Conservation (phyloP, 2,888 invertebrate genomes). For the Phyto melanocephala region DNA sequence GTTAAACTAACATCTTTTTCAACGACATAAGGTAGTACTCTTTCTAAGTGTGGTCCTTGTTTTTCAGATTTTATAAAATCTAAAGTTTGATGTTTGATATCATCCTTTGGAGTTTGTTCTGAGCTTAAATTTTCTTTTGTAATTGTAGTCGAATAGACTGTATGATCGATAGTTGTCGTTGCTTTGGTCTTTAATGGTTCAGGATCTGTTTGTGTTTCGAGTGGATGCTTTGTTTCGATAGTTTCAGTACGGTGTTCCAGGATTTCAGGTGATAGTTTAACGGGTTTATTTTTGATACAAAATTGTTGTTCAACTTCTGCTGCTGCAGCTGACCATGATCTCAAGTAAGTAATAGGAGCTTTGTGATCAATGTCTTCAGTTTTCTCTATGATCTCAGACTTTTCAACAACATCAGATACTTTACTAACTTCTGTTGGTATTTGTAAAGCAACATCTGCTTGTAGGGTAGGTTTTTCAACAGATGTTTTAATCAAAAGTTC, state of each 20-base stretch:
- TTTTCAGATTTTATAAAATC: slow-evolving; percentile 9
- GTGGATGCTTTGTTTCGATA: neutral
- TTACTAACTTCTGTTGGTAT: neutral
- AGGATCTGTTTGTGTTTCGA: neutral
- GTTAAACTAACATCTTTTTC: neutral
- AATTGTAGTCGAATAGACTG: slow-evolving; percentile 46
- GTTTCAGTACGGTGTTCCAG: neutral
- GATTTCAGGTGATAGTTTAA: neutral
- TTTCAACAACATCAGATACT: neutral
- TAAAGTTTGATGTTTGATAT: neutral
- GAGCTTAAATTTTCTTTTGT: slow-evolving; percentile 13
- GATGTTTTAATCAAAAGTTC: no score
- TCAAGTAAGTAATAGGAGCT: slow-evolving; percentile 44
- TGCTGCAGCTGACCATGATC: slow-evolving; percentile 56
- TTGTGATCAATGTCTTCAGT: neutral
- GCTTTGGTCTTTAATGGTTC: neutral
- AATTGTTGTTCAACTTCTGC: slow-evolving; percentile 53
- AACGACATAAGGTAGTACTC: no score
- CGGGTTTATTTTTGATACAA: neutral
- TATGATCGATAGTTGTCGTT: neutral
- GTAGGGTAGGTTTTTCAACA: neutral
- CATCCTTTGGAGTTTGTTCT: neutral
- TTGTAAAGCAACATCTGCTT: neutral
- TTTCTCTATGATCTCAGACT: neutral
- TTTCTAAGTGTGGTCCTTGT: no score